Percentiles rank a stretch among this genome's conserved stretches.
These are phyloP conservation scores for Eidolon helvum DNA, from an alignment of 2,113 vertebrate genomes.

Conservation along the genomic window DNA sequence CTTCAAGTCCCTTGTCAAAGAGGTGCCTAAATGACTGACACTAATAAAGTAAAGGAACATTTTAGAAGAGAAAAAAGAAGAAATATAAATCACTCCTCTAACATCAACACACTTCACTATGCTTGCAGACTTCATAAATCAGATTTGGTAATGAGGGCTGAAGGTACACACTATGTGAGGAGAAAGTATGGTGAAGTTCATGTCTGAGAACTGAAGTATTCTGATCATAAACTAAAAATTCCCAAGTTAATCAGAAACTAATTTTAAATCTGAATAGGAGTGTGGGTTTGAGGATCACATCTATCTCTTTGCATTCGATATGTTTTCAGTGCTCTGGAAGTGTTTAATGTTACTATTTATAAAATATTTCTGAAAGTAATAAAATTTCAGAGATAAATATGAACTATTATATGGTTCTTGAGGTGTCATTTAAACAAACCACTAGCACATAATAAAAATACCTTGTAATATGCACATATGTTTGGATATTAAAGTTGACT, in stretches of 20 bases:
- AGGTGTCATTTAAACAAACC: neutral
- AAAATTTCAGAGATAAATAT: neutral
- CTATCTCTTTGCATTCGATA: neutral
- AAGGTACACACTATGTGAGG: neutral
- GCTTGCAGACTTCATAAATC: neutral
- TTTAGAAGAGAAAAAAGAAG: slow-evolving; percentile 5
- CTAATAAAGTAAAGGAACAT: neutral
- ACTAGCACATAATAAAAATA: neutral
- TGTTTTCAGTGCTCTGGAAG: slow-evolving; percentile 11
- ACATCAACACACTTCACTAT: neutral
- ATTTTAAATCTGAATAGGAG: neutral
- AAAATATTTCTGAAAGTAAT: slow-evolving; percentile 30
- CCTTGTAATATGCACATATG: neutral
- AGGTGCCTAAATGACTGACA: slow-evolving; percentile 29
- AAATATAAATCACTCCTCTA: neutral
- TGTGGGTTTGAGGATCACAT: neutral
- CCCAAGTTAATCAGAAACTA: neutral
- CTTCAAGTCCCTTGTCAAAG: neutral
- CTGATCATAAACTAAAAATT: neutral
- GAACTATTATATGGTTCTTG: neutral
- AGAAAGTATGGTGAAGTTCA: neutral
- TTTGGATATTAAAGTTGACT: slow-evolving; percentile 22
- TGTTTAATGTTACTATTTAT: neutral
- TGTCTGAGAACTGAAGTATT: neutral
- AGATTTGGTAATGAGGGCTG: neutral